phyloP scores from a whole-genome alignment of 53 echinoderm and acorn worm genomes.

The Mesocentrotus franciscanus region DNA sequence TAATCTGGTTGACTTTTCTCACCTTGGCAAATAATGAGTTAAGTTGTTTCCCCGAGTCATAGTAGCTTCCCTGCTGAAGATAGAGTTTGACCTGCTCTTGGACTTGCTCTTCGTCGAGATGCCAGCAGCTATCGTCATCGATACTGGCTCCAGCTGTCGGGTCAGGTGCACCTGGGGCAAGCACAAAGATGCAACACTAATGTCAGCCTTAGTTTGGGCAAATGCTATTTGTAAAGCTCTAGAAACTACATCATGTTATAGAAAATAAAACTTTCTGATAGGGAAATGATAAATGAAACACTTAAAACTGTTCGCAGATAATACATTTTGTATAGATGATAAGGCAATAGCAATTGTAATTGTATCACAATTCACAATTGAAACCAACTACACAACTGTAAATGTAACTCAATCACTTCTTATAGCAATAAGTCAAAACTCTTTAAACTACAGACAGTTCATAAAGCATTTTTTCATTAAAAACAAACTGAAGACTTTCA shows the following conservation, averaged over 20 bases:
- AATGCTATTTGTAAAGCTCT: neutral
- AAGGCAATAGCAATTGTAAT: neutral
- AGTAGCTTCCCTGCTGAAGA: slow-evolving; percentile 98
- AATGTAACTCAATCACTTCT: neutral
- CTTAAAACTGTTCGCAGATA: neutral
- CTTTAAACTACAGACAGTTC: neutral
- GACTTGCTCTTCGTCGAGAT: slow-evolving; percentile 97
- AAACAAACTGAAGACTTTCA: neutral
- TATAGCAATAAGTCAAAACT: neutral
- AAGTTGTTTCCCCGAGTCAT: slow-evolving; percentile 99
- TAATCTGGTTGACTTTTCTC: neutral
- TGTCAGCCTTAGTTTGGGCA: neutral
- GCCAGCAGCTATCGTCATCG: slow-evolving; percentile 99
- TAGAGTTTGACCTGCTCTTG: slow-evolving; percentile 96
- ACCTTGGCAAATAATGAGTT: slow-evolving; percentile 99
- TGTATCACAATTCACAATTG: neutral
- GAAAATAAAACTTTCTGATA: neutral
- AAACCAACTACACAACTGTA: neutral
- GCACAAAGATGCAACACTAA: neutral
- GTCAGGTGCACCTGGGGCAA: slow-evolving; percentile 94
- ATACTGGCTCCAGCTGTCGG: slow-evolving; percentile 99
- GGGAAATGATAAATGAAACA: neutral
- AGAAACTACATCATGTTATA: neutral
- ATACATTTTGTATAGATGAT: neutral
- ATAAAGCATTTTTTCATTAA: neutral